Percentiles rank a stretch among this genome's conserved stretches.
These are phyloP conservation scores for Bos indicus DNA, from an alignment of 2,113 vertebrate species.

Conservation along the genomic window DNA sequence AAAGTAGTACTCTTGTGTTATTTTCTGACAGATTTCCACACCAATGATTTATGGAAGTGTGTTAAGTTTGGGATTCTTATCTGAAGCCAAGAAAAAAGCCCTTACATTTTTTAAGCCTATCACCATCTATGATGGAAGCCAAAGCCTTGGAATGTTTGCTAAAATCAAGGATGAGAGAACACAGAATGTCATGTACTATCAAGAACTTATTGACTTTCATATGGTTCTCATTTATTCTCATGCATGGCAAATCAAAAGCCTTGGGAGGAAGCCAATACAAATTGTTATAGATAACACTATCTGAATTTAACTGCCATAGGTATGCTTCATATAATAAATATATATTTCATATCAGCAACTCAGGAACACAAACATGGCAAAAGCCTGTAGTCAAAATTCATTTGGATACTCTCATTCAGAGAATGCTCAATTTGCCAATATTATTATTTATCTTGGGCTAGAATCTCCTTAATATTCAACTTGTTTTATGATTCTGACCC, in stretches of 20 bases:
- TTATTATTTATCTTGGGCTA: not conserved
- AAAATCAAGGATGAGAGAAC: conserved; percentile 65
- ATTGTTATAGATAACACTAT: conserved; percentile 69
- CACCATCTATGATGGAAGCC: conserved; percentile 56
- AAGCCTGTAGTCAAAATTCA: conserved; percentile 40
- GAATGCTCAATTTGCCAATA: conserved; percentile 20
- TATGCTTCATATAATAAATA: conserved; percentile 52
- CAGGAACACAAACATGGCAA: conserved; percentile 20
- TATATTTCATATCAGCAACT: conserved; percentile 57
- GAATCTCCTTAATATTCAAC: not conserved
- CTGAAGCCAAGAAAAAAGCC: conserved; percentile 55
- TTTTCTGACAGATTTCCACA: conserved; percentile 67
- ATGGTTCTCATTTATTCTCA: conserved; percentile 69
- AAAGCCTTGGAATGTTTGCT: conserved; percentile 67
- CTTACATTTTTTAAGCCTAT: conserved; percentile 48
- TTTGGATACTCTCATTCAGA: not conserved
- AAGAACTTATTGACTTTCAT: conserved; percentile 70
- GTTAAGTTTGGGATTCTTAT: conserved; percentile 64
- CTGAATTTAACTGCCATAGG: conserved; percentile 54
- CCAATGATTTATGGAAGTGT: conserved; percentile 67
- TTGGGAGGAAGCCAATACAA: conserved; percentile 69
- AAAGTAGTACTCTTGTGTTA: conserved; percentile 40
- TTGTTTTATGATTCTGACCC: conserved; percentile 9
- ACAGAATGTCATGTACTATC: conserved; percentile 69
- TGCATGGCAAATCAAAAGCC: conserved; percentile 51